Base-by-base conservation (phyloP, 1,140 invertebrate species). In the Bicyclus anynana region DNA sequence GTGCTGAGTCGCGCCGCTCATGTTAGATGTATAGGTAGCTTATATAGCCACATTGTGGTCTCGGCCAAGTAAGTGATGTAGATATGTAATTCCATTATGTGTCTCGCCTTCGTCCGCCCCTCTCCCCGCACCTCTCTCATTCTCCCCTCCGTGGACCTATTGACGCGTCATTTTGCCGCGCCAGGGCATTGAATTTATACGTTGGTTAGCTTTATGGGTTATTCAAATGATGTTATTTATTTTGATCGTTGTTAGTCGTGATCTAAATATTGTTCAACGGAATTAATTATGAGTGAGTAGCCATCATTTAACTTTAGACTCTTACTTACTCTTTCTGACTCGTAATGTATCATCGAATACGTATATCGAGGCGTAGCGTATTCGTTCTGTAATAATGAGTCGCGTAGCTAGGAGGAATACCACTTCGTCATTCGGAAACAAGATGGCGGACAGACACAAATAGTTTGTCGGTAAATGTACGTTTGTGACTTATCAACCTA, bases 41-140 rank as follows among this genome's bases (percentile, higher is more conserved):
- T 73, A 69, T 74, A 70, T 60, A 65, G 62, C 66, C 72, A 72
- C 74, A 81, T 73, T 70, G 68, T 72, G 62, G 68, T 79, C 76
- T 82, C 77, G 69, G 59, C 75, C 72, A 73, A 79, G 65, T 76
- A 81, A 77, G 79, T 81, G 73, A 76, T 80, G 77, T 81, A 82
- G 78, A 84, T 83, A 87, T 84, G 80, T 83, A 80, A 84, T 84
- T 76, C 71, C 72, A 82, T 84, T 84, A 87, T 84, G 77, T 84
- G 76, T 77, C 75, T 84, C 80, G 80, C 72, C 80, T 80, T 70
- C 77, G 77, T 77, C 80, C 76, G 72, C 69, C 65, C 59, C 70
- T 66, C 70, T 67, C 62, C 67, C 65, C 62, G 61, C 68, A 50
- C 56, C 54, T 59, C 64, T 57, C 74, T 56, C 65, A 58, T 65